Evolutionary conservation across 1,140 invertebrate genomes (phyloP), one percentile per base, ranked within the genome.

Genomic region (Drosophila gunungcola): DNA sequence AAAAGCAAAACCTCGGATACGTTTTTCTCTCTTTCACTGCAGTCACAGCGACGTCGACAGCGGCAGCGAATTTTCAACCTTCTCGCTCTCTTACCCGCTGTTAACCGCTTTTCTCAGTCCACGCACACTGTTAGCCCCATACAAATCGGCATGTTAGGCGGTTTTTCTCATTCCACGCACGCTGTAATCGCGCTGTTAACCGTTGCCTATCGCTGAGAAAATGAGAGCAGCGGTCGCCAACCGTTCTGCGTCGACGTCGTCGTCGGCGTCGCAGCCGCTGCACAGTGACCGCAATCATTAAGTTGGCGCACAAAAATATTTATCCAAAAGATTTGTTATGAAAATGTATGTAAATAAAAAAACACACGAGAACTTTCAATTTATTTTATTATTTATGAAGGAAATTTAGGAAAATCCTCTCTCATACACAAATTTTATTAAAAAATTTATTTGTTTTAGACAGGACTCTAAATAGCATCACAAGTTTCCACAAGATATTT

Each of bases 171-270:
- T n/a, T 45, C 10, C 43, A 45, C 43, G 43, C 43, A 45, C 21
- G 3, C 43, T 45, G 43, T 45, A 45, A 25, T 2, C 10, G 43
- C 11, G 11, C 3, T 45, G 43, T 45, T 45, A 45, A 45, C 16
- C 21, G 43, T 7, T 45, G 16, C 16, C 11, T 3, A 11, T 11
- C 6, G 43, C 43, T 63, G 74, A 69, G 63, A 64, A 78, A 78
- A 69, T 73, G 58, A 78, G 78, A 56, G 62, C 41, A 43, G 3
- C 13, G 41, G 2, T 16, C 39, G 39, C n/a, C 39, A 29, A 54
- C n/a, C 36, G 49, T 7, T 43, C 13, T 32, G 42, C 42, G 42
- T 16, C 25, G n/a, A 16, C 48, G 48, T 16, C 25, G n/a, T 16
- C 48, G 48, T 5, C 48, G 29, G 2, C 29, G 29, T 4, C 29